Percentiles rank a stretch among this genome's conserved stretches.
Evolutionary conservation across 1,140 invertebrate genomes (phyloP).

Genomic region (Zaprionus ghesquierei): DNA sequence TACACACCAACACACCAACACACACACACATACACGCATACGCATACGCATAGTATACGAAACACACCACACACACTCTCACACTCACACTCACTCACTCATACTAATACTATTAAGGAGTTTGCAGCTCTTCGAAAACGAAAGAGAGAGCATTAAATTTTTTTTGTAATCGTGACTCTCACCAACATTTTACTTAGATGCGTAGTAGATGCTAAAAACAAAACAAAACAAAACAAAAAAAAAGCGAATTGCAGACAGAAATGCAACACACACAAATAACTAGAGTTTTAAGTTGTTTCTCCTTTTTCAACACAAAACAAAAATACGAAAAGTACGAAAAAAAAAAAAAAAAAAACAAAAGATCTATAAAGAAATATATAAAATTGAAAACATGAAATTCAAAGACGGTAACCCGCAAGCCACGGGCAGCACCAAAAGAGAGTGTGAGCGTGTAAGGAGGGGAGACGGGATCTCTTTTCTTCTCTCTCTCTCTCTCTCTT

Average conservation of each 20-base stretch:
- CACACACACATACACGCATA: slow-evolving; percentile 41
- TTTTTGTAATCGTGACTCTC: slow-evolving; percentile 78
- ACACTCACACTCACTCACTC: slow-evolving; percentile 42
- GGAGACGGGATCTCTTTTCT: not conserved
- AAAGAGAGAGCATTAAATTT: not conserved
- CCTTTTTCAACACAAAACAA: slow-evolving; percentile 61
- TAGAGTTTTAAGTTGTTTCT: slow-evolving; percentile 79
- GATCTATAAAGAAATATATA: slow-evolving; percentile 36
- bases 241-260: slow-evolving; percentile 22
- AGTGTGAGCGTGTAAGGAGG: not conserved
- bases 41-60: slow-evolving; percentile 52
- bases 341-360: slow-evolving; percentile 38
- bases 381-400: slow-evolving; percentile 75
- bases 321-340: slow-evolving; percentile 26
- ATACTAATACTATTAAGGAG: slow-evolving; percentile 59
- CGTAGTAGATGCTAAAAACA: slow-evolving; percentile 73
- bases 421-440: not conserved
- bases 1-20: slow-evolving; percentile 58
- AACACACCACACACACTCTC: slow-evolving; percentile 52
- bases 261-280: slow-evolving; percentile 49
- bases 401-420: slow-evolving; percentile 63
- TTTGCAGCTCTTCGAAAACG: not conserved
- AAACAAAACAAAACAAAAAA: too few species aligned
- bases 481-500: not conserved
- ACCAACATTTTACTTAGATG: slow-evolving; percentile 80